Evolutionary conservation across 2,888 invertebrate genomes (phyloP), one percentile per base, ranked within the genome.

Genomic region (Brenthis hecate): DNA sequence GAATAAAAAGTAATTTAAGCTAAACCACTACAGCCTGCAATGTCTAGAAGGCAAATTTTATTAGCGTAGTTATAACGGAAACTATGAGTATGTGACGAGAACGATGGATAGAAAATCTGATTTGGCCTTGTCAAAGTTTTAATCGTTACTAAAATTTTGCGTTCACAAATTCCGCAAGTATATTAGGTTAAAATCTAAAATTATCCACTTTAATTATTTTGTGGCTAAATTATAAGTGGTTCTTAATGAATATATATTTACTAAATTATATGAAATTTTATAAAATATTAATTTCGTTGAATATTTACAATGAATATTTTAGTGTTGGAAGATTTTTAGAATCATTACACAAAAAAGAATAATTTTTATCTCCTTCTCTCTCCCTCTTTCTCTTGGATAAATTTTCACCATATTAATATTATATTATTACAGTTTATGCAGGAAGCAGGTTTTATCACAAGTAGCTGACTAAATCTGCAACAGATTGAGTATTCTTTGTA

Each of bases 41-140:
- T 53, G 6, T 16, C 16, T 8, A 8, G 16, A 48, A 23, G 11
- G 23, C 47, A 23, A 48, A 58, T 58, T 48, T 8, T 58, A 48
- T 58, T 58, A 58, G 23, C 23, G 48, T 23, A 58, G 48, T 58
- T 58, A 13, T 11, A 58, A 14, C 28, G 23, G 16, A n/a, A 58
- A 58, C 58, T 48, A 47, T 47, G 57, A 48, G 36, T 5, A 13
- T 47, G 47, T 47, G 47, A 47, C 47, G 13, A 47, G 47, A 19
- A 43, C 36, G 19, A 47, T 58, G 14, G n/a, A 48, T 28, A 43
- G n/a, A 28, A 48, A 11, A 19, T 48, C 48, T 58, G 23, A 48
- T 58, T 58, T 58, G 23, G 58, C 23, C 28, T n/a, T 58, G 23
- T 48, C 48, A 48, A 58, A 58, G 48, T 47, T 28, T 48, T 14